Evolutionary conservation across 1,140 invertebrate genomes (phyloP), one percentile per base, ranked within the genome.

Genomic region (Zaprionus camerounensis): DNA sequence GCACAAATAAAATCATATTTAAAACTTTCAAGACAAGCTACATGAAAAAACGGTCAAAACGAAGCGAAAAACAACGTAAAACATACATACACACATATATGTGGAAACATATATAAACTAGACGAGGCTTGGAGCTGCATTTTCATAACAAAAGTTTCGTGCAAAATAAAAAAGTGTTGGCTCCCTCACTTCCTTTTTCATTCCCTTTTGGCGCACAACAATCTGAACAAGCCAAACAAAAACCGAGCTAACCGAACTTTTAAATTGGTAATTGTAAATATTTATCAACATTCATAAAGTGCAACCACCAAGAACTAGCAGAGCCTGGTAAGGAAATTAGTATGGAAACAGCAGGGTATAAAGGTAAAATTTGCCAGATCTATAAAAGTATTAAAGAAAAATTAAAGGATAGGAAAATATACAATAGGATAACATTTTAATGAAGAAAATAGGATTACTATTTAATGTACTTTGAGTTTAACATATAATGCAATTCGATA

Each of bases 201-300:
- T 7, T 51, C 9, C 6, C n/a, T 17, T 44, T 44, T n/a, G 5
- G 41, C 62, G 51, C 67, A 66, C 70, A 74, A 53, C 41, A 70
- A 49, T 26, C 67, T 55, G 38, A 82, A 46, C 53, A 64, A 76
- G 66, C 41, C 53, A 71, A 76, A 76, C 69, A 46, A 65, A 71
- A 71, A 71, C 44, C 22, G 31, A 59, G 51, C 73, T 65, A 88
- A 70, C 83, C 75, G 66, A 87, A 87, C 77, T 87, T 87, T 87
- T 87, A 87, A 75, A 75, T 75, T 84, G 87, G 82, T 88, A 82
- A 88, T 84, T 88, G 84, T 81, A 87, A 87, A 87, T 87, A 87
- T 87, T 87, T 88, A 83, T 77, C 77, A 83, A 88, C 76, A 80
- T 74, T 72, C 62, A 86, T 61, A 68, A 76, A 72, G 56, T 61